Evolutionary conservation across 2,113 vertebrate genomes (phyloP).

Genomic region (Dissostichus mawsoni): DNA sequence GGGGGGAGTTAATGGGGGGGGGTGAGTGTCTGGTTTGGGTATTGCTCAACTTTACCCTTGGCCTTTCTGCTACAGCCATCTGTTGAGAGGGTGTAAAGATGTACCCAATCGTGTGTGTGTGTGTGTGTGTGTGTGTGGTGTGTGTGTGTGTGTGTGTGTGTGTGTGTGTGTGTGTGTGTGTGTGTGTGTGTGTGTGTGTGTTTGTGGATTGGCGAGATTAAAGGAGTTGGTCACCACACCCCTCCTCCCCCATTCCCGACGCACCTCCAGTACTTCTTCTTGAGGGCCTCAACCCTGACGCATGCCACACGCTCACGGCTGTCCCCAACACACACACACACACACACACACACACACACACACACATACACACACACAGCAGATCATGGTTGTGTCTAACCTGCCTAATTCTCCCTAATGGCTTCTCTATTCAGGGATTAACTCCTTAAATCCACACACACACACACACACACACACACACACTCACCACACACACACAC

Average conservation of each 20-base stretch:
- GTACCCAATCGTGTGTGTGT: constrained; percentile 34
- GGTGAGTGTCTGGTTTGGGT: constrained; percentile 84
- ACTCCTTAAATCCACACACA: constrained; percentile 78
- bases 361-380: too few species aligned
- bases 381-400: constrained; percentile 87
- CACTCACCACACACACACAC: constrained; percentile 47
- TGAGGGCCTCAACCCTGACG: constrained; percentile 52
- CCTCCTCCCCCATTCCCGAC: constrained; percentile 26
- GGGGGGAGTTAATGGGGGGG: constrained; percentile 37
- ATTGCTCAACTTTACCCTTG: constrained; percentile 77
- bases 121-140: constrained; percentile 42
- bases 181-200: constrained; percentile 80
- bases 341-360: constrained; percentile 47
- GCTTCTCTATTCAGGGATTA: constrained; percentile 94
- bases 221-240: constrained; percentile 74
- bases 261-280: constrained; percentile 44
- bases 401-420: constrained; percentile 94
- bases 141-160: constrained; percentile 41
- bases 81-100: constrained; percentile 82
- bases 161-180: constrained; percentile 45
- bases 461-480: constrained; percentile 49
- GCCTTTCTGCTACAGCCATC: constrained; percentile 65
- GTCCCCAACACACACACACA: constrained; percentile 39
- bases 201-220: constrained; percentile 93
- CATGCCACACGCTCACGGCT: constrained; percentile 58